Base-by-base conservation (phyloP, 2,888 invertebrate species). In the Merodon equestris region DNA sequence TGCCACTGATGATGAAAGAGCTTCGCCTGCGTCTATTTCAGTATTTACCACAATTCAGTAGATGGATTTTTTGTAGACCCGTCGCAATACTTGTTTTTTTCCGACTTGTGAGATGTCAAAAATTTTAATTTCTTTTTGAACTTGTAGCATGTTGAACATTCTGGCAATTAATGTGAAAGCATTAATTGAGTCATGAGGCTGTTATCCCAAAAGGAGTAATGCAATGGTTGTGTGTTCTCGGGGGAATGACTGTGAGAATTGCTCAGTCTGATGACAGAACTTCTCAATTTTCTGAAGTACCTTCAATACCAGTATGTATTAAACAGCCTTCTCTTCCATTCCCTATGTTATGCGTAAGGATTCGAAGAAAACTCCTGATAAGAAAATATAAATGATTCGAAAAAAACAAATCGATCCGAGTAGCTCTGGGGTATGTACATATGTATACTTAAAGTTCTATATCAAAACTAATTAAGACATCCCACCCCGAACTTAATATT, bases 1-100 rank as follows among this genome's bases (percentile, higher is more conserved):
- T 82, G 84, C 82, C 74, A 83, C 63, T 68, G 44, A 73, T 79
- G 74, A 74, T 79, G 74, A 74, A 74, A 70, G 70, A 79, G 73
- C 74, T 79, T 50, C 53, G 73, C 58, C 51, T 64, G 58, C 45
- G 68, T 44, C 60, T 57, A 67, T 60, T 64, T 15, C 56, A 47
- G 36, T 57, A 27, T 40, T 51, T 47, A 13, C 7, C 13, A 10
- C 51, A 38, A 27, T 71, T 19, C 19, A 14, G 47, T 48, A 51
- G 17, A 17, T 42, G 10, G 14, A 10, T 4, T 51, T 64, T 63
- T 77, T 79, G 27, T 7, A 27, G 27, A 27, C 27, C 27, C 27
- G 3, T 27, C 27, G 3, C 27, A 4, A 2, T 27, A 27, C 27
- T 63, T 15, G 1, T 40, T 40, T 51, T 72, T 67, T 56, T 45